Evolutionary conservation across 2,888 invertebrate species (phyloP), one percentile per base, ranked within the genome.

Genomic region (Adineta ricciae): DNA sequence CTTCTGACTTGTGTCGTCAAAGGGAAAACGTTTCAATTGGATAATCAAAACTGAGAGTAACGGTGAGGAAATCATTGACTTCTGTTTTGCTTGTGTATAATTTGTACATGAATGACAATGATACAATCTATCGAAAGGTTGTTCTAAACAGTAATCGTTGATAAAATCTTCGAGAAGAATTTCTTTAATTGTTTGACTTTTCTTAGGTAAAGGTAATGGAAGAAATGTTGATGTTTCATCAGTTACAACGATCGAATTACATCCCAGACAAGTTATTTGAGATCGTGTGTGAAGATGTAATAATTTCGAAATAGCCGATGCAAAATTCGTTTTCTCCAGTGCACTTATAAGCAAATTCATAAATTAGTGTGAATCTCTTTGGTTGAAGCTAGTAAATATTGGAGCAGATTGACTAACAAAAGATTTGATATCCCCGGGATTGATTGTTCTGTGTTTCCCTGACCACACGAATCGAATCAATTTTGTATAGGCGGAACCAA

Each of bases 11-110:
- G 49, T 49, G 16, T 16, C n/a, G 32, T 52, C 38, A 24, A 46
- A 73, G 21, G 72, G 38, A 64, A 86, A 86, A n/a, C 86, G 78
- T 72, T 86, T 86, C 83, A 86, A 86, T 82, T 86, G 86, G 36
- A 86, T 56, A 27, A 86, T 52, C 14, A 86, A 56, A 27, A 85
- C 84, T 24, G 36, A n/a, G n/a, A 86, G 86, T 38, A 78, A 78
- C n/a, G 78, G n/a, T 41, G 19, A 41, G n/a, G 41, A 78, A 24
- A 78, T 38, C 38, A n/a, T n/a, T 78, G 41, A n/a, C 24, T 78
- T 78, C 24, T 78, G 73, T 41, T 41, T 78, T 2, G n/a, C 41
- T 78, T 78, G 24, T 24, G 41, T n/a, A 38, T 41, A 41, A 24
- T 36, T 21, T 24, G 27, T 24, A 78, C 41, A 78, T 78, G 7